Base-by-base conservation (phyloP, 2,113 vertebrate species). In the Neotragus pygmaeus region DNA sequence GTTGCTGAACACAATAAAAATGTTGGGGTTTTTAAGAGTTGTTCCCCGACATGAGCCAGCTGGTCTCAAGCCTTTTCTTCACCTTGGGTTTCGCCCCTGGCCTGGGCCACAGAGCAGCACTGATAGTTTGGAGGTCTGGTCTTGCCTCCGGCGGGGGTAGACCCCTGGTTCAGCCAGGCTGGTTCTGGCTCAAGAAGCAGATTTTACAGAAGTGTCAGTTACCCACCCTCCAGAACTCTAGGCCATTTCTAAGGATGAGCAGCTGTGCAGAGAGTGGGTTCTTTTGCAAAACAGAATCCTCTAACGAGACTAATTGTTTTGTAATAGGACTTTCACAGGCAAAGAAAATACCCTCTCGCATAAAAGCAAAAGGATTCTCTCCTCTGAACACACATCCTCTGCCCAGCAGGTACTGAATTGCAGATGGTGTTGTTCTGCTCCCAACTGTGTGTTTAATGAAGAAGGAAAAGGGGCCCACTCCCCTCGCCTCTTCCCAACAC, bases 281-380 rank as follows among this genome's bases (percentile, higher is more conserved):
- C 85, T 97, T 96, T 73, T 94, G 88, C 88, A 91, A 85, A 95
- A 62, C 49, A 97, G 83, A 96, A 97, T 96, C 89, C 78, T 97
- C 96, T 88, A 95, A 96, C 0, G 94, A 96, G 93, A 97, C 97
- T 96, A 96, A 97, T 96, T 97, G 95, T 96, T 96, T 98, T 96
- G 89, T 97, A 98, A 97, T 98, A 96, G 94, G 91, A 94, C 97
- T 98, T 97, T 91, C 88, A 91, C 78, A 91, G 93, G 70, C 92
- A 96, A 85, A 39, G 25, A 5, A 57, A 75, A 87, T 66, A 90
- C 15, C 70, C 81, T 88, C 84, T 97, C 51, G 91, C 82, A 84
- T 96, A 89, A 98, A 98, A 97, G 94, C 93, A 96, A 97, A 97
- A 97, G 95, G 95, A 94, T 94, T 96, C 94, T 96, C 47, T 93